Base-by-base conservation (phyloP, 2,888 invertebrate genomes). In the Crossocerus cetratus region DNA sequence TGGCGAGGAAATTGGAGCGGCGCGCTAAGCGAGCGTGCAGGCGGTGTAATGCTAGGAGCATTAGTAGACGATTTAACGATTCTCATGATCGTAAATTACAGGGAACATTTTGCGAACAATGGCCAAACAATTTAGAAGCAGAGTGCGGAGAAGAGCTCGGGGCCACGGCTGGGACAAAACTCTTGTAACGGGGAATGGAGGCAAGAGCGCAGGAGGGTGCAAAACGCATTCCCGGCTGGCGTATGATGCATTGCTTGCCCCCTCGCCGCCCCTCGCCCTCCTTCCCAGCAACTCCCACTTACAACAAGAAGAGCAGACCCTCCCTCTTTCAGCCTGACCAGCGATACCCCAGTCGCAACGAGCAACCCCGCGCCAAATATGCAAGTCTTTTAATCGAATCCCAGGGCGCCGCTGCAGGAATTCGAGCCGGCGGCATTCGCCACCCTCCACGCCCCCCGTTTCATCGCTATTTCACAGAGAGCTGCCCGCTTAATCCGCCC, bases 111-210 rank as follows among this genome's bases (percentile, higher is more conserved):
- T 64, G 64, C 61, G 78, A 76, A 80, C 80, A 79, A 77, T 75
- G 78, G 76, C 62, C 67, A 70, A 73, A 78, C 76, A 78, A 81
- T 81, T 81, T 65, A 59, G 79, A 68, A 77, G 81, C 81, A 75
- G 75, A 81, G 76, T 69, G 76, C 69, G 69, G 68, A 57, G 56
- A n/a, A n/a, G 59, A 45, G 67, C 62, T 69, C 53, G 32, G 42
- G 43, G 55, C 56, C 18, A 20, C 53, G 22, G 70, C 43, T 32
- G 55, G 44, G 63, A 60, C 70, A 61, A 69, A 80, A 78, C 70
- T 76, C 74, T 67, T 56, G 74, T 69, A 77, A 80, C 60, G 49
- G 69, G 71, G 62, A 44, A n/a, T 49, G 61, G 3, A 16, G 65
- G 53, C 61, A 63, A 72, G 69, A 56, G 21, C n/a, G n/a, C 21